Evolutionary conservation across 2,888 invertebrate genomes (phyloP).

Genomic region (Esperia sulphurella): DNA sequence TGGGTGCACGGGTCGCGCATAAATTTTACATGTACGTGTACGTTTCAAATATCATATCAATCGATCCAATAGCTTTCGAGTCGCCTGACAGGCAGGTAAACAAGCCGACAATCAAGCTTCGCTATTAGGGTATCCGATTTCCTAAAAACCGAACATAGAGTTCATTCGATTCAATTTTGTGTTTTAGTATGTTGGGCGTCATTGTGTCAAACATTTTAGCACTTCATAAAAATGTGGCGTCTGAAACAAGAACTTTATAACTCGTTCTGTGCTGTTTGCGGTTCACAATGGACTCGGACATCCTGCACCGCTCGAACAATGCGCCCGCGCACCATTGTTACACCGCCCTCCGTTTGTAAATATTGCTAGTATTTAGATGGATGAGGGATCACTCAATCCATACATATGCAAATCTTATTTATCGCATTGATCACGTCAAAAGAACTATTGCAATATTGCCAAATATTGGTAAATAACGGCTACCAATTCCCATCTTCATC

Average conservation of each 20-base stretch:
- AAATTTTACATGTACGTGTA: no score
- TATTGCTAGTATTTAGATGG: constrained; percentile 51
- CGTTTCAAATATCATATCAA: no score
- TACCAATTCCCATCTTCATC: no score
- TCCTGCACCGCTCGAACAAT: constrained; percentile 74
- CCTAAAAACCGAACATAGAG: no score
- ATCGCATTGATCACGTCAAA: constrained; percentile 13
- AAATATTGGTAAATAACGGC: not conserved
- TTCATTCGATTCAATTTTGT: no score
- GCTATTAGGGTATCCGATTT: no score
- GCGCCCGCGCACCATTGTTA: constrained; percentile 66
- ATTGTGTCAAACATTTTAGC: not conserved
- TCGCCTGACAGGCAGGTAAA: no score
- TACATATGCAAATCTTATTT: constrained; percentile 29
- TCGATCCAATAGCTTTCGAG: no score
- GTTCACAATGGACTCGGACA: constrained; percentile 70
- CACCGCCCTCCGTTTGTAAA: constrained; percentile 61
- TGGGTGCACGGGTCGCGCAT: no score
- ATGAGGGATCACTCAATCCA: constrained; percentile 34
- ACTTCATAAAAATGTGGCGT: constrained; percentile 8
- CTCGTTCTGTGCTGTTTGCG: constrained; percentile 76
- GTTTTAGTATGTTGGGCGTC: no score
- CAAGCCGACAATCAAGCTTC: no score
- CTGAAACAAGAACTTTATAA: constrained; percentile 53
- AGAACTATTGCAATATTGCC: no score